These are phyloP conservation scores for Contarinia nasturtii DNA, from an alignment of 1,140 invertebrate species.

Conservation along the genomic window DNA sequence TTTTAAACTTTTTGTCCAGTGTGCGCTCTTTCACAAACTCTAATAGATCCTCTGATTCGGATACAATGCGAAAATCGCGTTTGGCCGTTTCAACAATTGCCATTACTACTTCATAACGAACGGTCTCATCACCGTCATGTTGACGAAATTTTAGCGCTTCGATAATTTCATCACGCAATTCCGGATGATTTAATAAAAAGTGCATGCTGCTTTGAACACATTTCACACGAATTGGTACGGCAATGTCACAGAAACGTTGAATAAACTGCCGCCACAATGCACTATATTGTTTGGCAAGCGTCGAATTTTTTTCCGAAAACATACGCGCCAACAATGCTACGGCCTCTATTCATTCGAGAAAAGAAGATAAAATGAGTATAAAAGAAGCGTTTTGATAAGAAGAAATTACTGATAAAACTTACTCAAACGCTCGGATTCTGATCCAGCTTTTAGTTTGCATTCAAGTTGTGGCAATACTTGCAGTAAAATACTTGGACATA, in stretches of 20 bases:
- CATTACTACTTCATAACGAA: slow-evolving; percentile 80
- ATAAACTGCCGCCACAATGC: slow-evolving; percentile 75
- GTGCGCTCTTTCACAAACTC: slow-evolving; percentile 91
- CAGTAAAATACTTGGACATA: slow-evolving; percentile 71
- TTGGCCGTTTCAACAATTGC: slow-evolving; percentile 88
- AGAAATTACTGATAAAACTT: slow-evolving; percentile 35
- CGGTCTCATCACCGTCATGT: slow-evolving; percentile 76
- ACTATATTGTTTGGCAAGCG: slow-evolving; percentile 67
- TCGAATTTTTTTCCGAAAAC: slow-evolving; percentile 91
- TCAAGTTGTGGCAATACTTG: slow-evolving; percentile 86
- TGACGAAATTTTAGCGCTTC: slow-evolving; percentile 73
- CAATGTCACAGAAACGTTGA: slow-evolving; percentile 91
- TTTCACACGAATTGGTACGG: slow-evolving; percentile 74
- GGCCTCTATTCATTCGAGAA: slow-evolving; percentile 31
- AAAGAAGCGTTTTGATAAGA: slow-evolving; percentile 27
- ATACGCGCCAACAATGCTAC: slow-evolving; percentile 84
- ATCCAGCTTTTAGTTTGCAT: slow-evolving; percentile 76
- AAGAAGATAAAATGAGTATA: slow-evolving; percentile 2
- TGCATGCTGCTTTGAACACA: slow-evolving; percentile 97
- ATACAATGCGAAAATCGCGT: slow-evolving; percentile 76
- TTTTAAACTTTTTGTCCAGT: slow-evolving; percentile 95
- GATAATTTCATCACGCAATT: slow-evolving; percentile 77
- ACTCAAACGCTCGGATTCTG: slow-evolving; percentile 64
- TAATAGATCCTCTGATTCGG: slow-evolving; percentile 75
- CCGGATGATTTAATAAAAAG: slow-evolving; percentile 87